Base-by-base conservation (phyloP, 2,113 vertebrate species). In the Rousettus leschenaultii region DNA sequence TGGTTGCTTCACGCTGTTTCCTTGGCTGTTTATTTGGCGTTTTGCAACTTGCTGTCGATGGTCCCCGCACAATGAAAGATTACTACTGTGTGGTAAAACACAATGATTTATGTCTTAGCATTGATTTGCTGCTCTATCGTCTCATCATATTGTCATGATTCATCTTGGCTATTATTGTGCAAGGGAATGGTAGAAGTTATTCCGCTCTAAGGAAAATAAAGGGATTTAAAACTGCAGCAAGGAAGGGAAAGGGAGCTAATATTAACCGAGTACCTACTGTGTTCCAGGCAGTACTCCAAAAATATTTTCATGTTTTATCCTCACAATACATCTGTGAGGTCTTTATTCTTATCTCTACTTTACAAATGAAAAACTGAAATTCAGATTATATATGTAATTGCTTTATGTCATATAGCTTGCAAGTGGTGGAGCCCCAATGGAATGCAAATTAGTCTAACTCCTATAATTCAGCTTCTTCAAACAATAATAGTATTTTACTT, bases 281-380 rank as follows among this genome's bases (percentile, higher is more conserved):
- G 19, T 70, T 92, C 53, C 26, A 78, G 80, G 87, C 3, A 90
- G 45, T 55, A n/a, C 15, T 87, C 79, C 38, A 73, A 33, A n/a
- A 85, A 45, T 6, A 59, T 74, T 93, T 88, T 68, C 80, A 78
- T 73, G 33, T 91, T 87, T 92, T 86, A 73, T 28, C 16, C 28
- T 96, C 30, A 77, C 38, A 89, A 74, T 16, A 55, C 5, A 86
- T 18, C 38, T 66, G 14, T 43, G 71, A 93, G 78, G 48, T 19
- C 55, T 80, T 77, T 26, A 86, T 85, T 82, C 87, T 85, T 55
- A 53, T 92, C 10, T 78, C 86, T 61, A 28, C 61, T 92, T 96
- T 77, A 85, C 30, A 89, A 96, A 93, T 61, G 33, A 82, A 78
- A 96, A 57, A 63, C 5, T 66, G 59, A 91, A 93, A 70, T 93